Conservation (phyloP, 2,888 invertebrate genomes). For the Lissocephala sabroskyi region DNA sequence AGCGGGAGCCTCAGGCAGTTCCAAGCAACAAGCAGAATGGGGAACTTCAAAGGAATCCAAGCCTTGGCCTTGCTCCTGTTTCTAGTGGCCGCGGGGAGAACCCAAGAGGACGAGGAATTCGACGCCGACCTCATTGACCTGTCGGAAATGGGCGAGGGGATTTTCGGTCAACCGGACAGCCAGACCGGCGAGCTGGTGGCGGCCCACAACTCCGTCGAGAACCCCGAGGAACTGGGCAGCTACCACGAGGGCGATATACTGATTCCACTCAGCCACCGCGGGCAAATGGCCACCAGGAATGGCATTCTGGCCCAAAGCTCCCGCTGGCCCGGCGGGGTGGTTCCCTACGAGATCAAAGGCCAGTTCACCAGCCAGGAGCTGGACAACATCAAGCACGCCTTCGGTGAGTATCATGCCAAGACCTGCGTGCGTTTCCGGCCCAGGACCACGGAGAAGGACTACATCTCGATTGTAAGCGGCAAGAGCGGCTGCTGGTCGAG, state of each 20-base stretch:
- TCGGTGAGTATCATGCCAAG: conserved; percentile 80
- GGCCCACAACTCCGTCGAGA: conserved; percentile 68
- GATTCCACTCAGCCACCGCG: conserved; percentile 72
- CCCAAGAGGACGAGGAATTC: conserved; percentile 6
- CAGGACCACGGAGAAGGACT: conserved; percentile 78
- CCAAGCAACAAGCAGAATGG: conserved; percentile 20
- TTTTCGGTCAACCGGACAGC: conserved; percentile 74
- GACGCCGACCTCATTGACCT: conserved; percentile 38
- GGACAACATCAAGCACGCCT: conserved; percentile 78
- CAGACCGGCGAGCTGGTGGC: conserved; percentile 45
- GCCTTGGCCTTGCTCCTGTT: no score
- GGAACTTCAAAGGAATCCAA: conserved; percentile 16
- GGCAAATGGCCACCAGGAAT: conserved; percentile 72
- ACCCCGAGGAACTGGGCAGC: conserved; percentile 86
- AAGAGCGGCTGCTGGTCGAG: conserved; percentile 86
- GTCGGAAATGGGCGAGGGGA: conserved; percentile 29
- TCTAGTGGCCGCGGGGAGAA: no score
- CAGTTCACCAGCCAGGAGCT: conserved; percentile 76
- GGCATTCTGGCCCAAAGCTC: conserved; percentile 75
- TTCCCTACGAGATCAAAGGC: conserved; percentile 81
- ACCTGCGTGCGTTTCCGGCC: conserved; percentile 83
- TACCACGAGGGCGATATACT: conserved; percentile 86
- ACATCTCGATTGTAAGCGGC: conserved; percentile 78
- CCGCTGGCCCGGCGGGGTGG: conserved; percentile 79
- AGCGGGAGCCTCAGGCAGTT: no score